These are phyloP conservation scores for Coturnix japonica DNA, from an alignment of 2,113 vertebrate species.

Conservation along the genomic window DNA sequence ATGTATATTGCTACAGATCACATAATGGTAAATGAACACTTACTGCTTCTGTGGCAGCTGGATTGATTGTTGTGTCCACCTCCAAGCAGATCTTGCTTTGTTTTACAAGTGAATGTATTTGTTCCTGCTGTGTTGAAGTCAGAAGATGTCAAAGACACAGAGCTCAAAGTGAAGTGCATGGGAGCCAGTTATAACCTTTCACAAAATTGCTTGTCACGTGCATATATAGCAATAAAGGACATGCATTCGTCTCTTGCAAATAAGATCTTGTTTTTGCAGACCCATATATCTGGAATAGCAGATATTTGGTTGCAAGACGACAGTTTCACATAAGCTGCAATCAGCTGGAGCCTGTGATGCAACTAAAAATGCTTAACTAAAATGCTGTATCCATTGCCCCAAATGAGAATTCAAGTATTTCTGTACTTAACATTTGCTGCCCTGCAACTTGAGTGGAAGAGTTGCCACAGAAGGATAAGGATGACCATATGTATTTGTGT, in stretches of 20 bases:
- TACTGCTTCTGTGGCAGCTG: constrained; percentile 67
- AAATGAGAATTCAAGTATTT: neutral
- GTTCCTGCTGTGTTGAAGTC: constrained; percentile 34
- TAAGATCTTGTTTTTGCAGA: neutral
- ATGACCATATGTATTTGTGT: neutral
- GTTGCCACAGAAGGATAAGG: neutral
- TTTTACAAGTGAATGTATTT: constrained; percentile 62
- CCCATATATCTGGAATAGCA: neutral
- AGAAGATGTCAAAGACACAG: constrained; percentile 21
- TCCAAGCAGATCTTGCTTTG: constrained; percentile 47
- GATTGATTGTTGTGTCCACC: constrained; percentile 74
- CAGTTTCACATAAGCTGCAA: neutral
- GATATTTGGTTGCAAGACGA: neutral
- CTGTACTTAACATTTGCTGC: neutral
- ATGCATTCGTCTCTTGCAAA: neutral
- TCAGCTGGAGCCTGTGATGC: neutral
- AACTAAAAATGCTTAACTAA: neutral
- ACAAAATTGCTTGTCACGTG: neutral
- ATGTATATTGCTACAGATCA: constrained; percentile 69
- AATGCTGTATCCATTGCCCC: neutral
- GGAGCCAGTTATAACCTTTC: neutral
- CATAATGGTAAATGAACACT: constrained; percentile 78
- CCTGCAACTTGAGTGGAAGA: neutral
- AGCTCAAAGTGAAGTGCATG: constrained; percentile 3
- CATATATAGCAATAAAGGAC: neutral